A percentile compares a stretch with the other conserved stretches of the same genome.
phyloP scores from a whole-genome alignment of 30 jellyfish, hydroid and myxozoan genomes.

The Hydra vulgaris region DNA sequence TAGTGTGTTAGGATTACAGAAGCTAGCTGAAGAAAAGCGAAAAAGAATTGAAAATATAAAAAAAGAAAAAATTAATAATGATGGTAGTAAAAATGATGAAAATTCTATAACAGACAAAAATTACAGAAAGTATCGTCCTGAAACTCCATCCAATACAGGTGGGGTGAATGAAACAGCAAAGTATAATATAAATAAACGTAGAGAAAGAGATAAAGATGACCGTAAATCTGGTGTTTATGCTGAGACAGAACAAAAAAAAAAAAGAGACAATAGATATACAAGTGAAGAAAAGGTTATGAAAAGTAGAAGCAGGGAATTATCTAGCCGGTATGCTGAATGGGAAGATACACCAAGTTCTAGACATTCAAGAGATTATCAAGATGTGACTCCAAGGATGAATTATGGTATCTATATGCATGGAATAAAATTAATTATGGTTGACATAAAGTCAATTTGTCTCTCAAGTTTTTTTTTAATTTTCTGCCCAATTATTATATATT shows the following conservation, averaged over 20 bases:
- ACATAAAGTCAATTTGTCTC: background rate
- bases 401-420: constrained; percentile 45
- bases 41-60: constrained; percentile 26
- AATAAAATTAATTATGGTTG: background rate
- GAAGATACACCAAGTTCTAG: constrained; percentile 91
- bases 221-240: constrained; percentile 35
- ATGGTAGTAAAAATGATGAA: constrained; percentile 14
- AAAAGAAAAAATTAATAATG: background rate
- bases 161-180: constrained; percentile 75
- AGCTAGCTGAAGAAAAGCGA: constrained; percentile 77
- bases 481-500: no score
- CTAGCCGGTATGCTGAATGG: constrained; percentile 88
- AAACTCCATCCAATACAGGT: constrained; percentile 95
- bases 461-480: no score
- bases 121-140: constrained; percentile 78
- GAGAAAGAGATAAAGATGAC: constrained; percentile 58
- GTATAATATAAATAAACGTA: constrained; percentile 43
- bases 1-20: constrained; percentile 72
- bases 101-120: constrained; percentile 21
- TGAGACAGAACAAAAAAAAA: constrained; percentile 17
- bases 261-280: constrained; percentile 12
- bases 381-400: constrained; percentile 67
- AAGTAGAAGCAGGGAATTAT: background rate
- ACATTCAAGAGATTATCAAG: constrained; percentile 25
- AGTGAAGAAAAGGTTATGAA: constrained; percentile 11